A percentile compares a stretch with the other conserved stretches of the same genome.
phyloP scores from a whole-genome alignment of 1,140 invertebrate species.

The Drosophila funebris region DNA sequence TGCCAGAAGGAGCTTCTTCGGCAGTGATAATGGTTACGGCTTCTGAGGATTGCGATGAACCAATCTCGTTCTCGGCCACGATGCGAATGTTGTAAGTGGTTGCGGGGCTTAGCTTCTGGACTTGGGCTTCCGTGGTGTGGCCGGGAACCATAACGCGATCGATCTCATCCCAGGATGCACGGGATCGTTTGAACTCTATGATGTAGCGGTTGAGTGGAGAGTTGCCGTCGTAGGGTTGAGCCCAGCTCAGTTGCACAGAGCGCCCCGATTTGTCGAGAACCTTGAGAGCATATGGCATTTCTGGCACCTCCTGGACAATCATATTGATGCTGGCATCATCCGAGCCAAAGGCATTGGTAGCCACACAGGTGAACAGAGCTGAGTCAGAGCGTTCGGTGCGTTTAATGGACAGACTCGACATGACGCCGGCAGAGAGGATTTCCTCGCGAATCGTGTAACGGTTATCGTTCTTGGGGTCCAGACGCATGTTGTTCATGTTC shows the following conservation, averaged over 20 bases:
- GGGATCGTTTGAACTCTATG: conserved; percentile 96
- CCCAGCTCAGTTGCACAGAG: conserved; percentile 95
- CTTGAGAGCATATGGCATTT: conserved; percentile 95
- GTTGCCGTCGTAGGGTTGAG: conserved; percentile 97
- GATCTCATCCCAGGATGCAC: conserved; percentile 93
- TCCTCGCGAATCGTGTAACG: conserved; percentile 96
- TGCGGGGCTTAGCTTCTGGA: conserved; percentile 94
- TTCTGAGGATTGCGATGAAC: conserved; percentile 94
- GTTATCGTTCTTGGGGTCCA: conserved; percentile 93
- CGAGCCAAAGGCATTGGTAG: conserved; percentile 96
- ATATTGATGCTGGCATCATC: conserved; percentile 98
- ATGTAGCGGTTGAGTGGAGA: conserved; percentile 96
- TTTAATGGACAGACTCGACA: conserved; percentile 95
- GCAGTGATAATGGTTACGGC: conserved; percentile 96
- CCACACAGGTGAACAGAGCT: conserved; percentile 96
- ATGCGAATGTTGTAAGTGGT: conserved; percentile 96
- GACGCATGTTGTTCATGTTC: conserved; percentile 96
- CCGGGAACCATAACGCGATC: conserved; percentile 93
- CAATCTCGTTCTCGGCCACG: conserved; percentile 97
- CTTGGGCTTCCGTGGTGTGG: conserved; percentile 93
- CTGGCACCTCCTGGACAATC: conserved; percentile 98
- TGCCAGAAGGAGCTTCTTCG: conserved; percentile 95
- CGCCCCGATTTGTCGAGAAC: conserved; percentile 96
- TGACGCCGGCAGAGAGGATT: conserved; percentile 92
- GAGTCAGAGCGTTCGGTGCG: conserved; percentile 95